Evolutionary conservation across 2,113 vertebrate species (phyloP).

Genomic region (Budorcas taxicolor): DNA sequence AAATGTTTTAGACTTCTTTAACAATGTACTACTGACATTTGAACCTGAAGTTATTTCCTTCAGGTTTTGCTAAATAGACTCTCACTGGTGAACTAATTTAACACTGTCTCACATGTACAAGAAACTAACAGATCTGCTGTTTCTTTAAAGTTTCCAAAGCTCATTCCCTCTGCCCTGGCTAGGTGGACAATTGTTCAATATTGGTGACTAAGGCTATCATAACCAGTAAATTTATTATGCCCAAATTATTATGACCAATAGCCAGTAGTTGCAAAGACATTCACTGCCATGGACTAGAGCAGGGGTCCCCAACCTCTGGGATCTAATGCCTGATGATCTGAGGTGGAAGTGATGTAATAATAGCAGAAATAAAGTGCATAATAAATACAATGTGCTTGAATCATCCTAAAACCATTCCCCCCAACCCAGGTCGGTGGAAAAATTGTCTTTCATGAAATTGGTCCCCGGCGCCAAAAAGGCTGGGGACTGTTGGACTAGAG

Average conservation of each 20-base stretch:
- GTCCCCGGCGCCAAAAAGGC: background rate
- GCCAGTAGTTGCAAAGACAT: background rate
- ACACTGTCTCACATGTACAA: background rate
- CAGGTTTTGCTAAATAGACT: background rate
- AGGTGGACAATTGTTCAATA: background rate
- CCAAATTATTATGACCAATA: background rate
- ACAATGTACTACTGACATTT: background rate
- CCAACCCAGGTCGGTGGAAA: background rate
- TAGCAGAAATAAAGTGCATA: background rate
- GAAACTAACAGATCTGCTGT: constrained; percentile 25
- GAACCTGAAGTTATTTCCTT: constrained; percentile 22
- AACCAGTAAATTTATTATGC: background rate
- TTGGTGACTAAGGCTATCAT: background rate
- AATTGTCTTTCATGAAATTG: background rate
- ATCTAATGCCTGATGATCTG: background rate
- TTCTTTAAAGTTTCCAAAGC: constrained; percentile 39
- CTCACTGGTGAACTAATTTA: background rate
- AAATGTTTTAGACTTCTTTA: constrained; percentile 22
- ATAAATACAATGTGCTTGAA: background rate
- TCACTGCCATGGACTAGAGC: background rate
- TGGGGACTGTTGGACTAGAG: background rate
- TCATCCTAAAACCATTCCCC: background rate
- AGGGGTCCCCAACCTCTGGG: background rate
- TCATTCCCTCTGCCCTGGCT: constrained; percentile 15
- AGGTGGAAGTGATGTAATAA: background rate